phyloP scores from a whole-genome alignment of 2,113 vertebrate genomes.

The Hippocampus guttulatus region DNA sequence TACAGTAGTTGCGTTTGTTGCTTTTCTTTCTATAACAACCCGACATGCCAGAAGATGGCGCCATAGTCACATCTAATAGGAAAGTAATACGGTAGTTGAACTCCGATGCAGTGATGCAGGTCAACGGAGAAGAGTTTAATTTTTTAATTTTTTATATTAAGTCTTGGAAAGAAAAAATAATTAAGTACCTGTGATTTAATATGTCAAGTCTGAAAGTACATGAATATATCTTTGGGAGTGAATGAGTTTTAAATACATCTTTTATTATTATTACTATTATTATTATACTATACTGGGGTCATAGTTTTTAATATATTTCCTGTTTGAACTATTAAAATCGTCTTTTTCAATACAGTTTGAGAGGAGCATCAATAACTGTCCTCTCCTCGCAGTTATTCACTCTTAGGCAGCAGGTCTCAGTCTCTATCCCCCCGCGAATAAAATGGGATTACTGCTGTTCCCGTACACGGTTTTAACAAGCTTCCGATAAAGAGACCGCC shows the following conservation, averaged over 20 bases:
- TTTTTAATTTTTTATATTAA: no score
- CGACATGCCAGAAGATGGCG: background rate
- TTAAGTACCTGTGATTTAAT: background rate
- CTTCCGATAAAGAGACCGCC: background rate
- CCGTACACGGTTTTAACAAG: background rate
- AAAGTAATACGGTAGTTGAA: background rate
- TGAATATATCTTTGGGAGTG: no score
- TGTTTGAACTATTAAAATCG: background rate
- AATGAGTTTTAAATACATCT: no score
- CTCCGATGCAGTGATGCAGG: no score
- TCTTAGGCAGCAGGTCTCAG: background rate
- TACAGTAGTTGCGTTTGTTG: no score
- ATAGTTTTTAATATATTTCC: background rate
- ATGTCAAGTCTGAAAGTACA: no score
- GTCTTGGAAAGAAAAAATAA: no score
- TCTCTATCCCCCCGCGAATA: background rate
- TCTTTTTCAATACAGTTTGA: background rate
- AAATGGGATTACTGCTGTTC: background rate
- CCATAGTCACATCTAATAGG: background rate
- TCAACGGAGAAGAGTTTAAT: no score
- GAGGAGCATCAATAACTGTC: background rate
- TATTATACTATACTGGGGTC: background rate
- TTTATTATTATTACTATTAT: background rate
- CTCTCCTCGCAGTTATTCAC: background rate
- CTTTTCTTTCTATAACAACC: background rate